Evolutionary conservation across 2,113 vertebrate species (phyloP).

Genomic region (Urocynchramus pylzowi): DNA sequence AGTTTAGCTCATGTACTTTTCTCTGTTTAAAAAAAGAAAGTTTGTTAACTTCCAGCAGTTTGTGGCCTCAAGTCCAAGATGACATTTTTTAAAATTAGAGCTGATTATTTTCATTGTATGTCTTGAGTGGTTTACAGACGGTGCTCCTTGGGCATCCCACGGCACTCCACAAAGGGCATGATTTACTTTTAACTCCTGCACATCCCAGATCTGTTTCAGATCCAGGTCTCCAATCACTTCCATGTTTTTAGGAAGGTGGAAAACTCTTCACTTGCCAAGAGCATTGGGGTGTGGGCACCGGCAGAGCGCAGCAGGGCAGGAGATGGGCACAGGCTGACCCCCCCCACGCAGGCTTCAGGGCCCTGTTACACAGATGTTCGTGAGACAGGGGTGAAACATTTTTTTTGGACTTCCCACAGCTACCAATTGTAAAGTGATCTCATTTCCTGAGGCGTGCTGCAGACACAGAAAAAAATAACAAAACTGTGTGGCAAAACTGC

Average conservation of each 20-base stretch:
- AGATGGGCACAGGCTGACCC: background rate
- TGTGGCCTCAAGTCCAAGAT: background rate
- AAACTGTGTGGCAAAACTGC: background rate
- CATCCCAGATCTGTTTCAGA: background rate
- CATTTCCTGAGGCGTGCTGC: background rate
- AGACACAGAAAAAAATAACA: background rate
- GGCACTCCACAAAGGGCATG: background rate
- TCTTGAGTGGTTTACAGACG: background rate
- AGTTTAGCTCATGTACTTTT: background rate
- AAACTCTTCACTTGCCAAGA: background rate
- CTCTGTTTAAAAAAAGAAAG: background rate
- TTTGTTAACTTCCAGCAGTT: background rate
- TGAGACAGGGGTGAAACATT: background rate
- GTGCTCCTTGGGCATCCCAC: background rate
- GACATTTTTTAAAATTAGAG: background rate
- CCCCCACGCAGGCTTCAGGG: background rate
- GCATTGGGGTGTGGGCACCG: fast-evolving
- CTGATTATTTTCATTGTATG: background rate
- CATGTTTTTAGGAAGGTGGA: background rate
- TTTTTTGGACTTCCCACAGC: background rate
- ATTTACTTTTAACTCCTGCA: background rate
- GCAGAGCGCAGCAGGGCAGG: fast-evolving
- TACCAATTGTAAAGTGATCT: background rate
- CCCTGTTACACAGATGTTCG: fast-evolving
- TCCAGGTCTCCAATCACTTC: background rate